phyloP scores from a whole-genome alignment of 92 coral and sea anemone species.

The Actinernus sp. region DNA sequence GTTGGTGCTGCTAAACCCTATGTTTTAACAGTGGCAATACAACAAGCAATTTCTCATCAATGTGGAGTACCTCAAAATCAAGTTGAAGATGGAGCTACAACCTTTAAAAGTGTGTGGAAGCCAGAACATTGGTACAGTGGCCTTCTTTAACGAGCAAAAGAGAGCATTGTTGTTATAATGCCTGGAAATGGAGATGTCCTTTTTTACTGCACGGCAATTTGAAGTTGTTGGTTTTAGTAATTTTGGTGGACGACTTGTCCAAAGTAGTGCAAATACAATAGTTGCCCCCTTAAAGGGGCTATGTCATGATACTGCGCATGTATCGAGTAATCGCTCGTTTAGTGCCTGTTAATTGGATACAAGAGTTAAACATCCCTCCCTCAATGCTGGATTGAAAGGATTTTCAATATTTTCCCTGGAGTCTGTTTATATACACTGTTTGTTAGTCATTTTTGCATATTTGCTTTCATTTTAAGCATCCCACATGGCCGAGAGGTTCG shows the following conservation, averaged over 20 bases:
- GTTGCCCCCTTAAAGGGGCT: conserved; percentile 22
- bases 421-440: too few relatives aligned
- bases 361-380: too few relatives aligned
- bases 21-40: conserved; percentile 21
- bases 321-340: too few relatives aligned
- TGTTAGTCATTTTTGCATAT: too few relatives aligned
- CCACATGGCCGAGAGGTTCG: too few relatives aligned
- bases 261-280: conserved; percentile 19
- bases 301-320: too few relatives aligned
- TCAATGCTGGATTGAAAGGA: too few relatives aligned
- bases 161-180: conserved; percentile 37
- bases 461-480: too few relatives aligned
- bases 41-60: conserved; percentile 23
- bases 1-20: conserved; percentile 48
- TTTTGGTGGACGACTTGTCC: conserved; percentile 28
- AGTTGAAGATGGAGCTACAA: conserved; percentile 42
- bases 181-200: conserved; percentile 34
- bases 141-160: conserved; percentile 50
- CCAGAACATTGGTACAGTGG: conserved; percentile 63
- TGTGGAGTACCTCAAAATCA: conserved; percentile 30
- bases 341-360: too few relatives aligned
- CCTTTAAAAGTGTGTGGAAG: conserved; percentile 56
- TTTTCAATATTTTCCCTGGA: too few relatives aligned
- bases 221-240: conserved; percentile 35
- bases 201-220: conserved; percentile 17